Evolutionary conservation across 2,113 vertebrate genomes (phyloP), one percentile per base, ranked within the genome.

Genomic region (Bubo bubo): DNA sequence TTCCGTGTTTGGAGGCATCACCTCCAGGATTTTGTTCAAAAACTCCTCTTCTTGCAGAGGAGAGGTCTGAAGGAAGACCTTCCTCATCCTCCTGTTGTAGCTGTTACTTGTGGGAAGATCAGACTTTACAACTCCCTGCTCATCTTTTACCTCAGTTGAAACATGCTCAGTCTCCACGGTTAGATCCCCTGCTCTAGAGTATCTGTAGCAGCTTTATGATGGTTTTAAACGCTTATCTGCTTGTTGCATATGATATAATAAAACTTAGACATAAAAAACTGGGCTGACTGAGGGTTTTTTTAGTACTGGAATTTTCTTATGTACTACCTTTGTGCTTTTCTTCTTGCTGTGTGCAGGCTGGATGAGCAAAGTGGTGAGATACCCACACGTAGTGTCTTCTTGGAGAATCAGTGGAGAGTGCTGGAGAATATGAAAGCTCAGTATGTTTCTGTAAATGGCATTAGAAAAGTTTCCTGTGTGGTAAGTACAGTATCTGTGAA

Each of bases 371-470:
- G 79, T 15, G 17, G 87, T 17, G 89, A 98, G 47, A 98, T 99
- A 76, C 97, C 99, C 4, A 98, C 98, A 8, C 98, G 98, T 10
- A 96, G 95, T 39, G 92, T 99, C 91, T 91, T 98, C 58, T 94
- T 99, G 80, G 99, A 99, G 93, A 99, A 98, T 96, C 99, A 99
- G 90, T 99, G 99, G 98, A 98, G 99, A 37, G 97, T 99, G 27
- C 97, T 99, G 94, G 99, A 99, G 87, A 99, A 99, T 82, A 99
- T 99, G 99, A 99, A 99, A 95, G 99, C 99, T 27, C 99, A 99
- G 91, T 99, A 99, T 90, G 99, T 99, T 50, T 98, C 99, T 63
- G 99, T 99, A 62, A 99, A 99, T 41, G 99, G 99, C 50, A 98
- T 99, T 94, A 99, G 99, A 16, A 99, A 99, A 98, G 99, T 99